Evolutionary conservation across 2,888 invertebrate genomes (phyloP), one percentile per base, ranked within the genome.

Genomic region (Drosophila affinis): DNA sequence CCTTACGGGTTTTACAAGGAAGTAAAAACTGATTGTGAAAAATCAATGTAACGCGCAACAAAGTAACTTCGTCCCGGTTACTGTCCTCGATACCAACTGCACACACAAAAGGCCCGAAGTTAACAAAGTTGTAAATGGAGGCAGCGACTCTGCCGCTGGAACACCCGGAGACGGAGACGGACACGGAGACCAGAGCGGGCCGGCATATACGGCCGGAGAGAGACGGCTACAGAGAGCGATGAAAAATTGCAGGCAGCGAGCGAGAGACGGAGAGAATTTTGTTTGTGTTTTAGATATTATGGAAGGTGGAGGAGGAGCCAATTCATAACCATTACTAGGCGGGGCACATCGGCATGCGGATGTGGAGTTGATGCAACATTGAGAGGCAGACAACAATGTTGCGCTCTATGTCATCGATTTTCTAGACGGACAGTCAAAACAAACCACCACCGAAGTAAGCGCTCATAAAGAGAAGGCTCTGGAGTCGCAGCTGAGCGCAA

Each of bases 321-420:
- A 21, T 39, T 21, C 67, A 62, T 29, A 49, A 58, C 57, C 52
- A 52, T 79, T 78, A 82, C 79, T 75, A 63, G 62, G 67, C 72
- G 75, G 60, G 65, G 68, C 60, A 48, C 68, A 83, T 71, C 54
- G 56, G 64, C 58, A 62, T 76, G 77, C 74, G 62, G 48, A n/a
- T 12, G 17, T 39, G 53, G 44, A 27, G n/a, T 17, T 3, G 45
- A 46, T 18, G 18, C 46, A 18, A 46, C 46, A 18, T 18, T 3
- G 46, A 79, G 76, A 77, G 75, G 81, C 88, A 32, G 69, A 84
- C 65, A 77, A 89, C 89, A 89, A 82, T 90, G 90, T 90, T 90
- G 89, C 88, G 73, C 90, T 91, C 90, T 91, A 91, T 90, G 91
- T 90, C 90, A 91, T 90, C 88, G 90, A 90, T 90, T 90, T 89